Conservation (phyloP, 2,888 invertebrate species). For the Dynastes grantii region DNA sequence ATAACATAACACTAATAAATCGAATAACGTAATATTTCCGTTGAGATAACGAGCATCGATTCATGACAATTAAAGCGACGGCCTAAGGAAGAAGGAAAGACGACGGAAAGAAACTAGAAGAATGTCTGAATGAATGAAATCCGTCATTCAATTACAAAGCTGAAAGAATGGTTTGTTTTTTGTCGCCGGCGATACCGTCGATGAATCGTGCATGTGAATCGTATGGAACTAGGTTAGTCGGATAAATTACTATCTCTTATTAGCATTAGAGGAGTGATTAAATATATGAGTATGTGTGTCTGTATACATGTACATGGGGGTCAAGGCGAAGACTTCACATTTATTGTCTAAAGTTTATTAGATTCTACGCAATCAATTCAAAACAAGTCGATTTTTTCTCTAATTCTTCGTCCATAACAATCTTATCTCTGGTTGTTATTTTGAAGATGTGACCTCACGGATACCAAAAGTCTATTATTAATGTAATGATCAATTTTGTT, state of each 20-base stretch:
- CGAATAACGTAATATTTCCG: constrained; percentile 44
- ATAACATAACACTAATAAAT: constrained; percentile 37
- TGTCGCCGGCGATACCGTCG: constrained; percentile 25
- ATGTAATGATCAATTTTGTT: constrained; percentile 39
- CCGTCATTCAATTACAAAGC: constrained; percentile 45
- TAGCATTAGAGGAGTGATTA: constrained; percentile 42
- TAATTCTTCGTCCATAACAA: constrained; percentile 45
- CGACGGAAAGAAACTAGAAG: constrained; percentile 33
- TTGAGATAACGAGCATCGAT: constrained; percentile 45
- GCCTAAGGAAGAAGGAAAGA: constrained; percentile 23
- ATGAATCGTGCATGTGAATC: constrained; percentile 40
- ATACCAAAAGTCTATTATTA: constrained; percentile 45
- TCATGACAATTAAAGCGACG: constrained; percentile 29
- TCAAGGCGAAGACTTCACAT: constrained; percentile 40
- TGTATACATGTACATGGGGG: constrained; percentile 28
- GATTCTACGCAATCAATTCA: constrained; percentile 45
- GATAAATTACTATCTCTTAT: constrained; percentile 43
- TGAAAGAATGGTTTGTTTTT: constrained; percentile 40
- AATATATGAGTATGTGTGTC: constrained; percentile 26
- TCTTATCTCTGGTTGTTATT: constrained; percentile 43
- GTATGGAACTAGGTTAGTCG: constrained; percentile 41
- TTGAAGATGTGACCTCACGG: constrained; percentile 46
- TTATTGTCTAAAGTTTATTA: constrained; percentile 44
- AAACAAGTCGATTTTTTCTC: constrained; percentile 41
- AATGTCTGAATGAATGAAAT: constrained; percentile 47